Base-by-base conservation (phyloP, 2,113 vertebrate species). In the Bufo gargarizans region DNA sequence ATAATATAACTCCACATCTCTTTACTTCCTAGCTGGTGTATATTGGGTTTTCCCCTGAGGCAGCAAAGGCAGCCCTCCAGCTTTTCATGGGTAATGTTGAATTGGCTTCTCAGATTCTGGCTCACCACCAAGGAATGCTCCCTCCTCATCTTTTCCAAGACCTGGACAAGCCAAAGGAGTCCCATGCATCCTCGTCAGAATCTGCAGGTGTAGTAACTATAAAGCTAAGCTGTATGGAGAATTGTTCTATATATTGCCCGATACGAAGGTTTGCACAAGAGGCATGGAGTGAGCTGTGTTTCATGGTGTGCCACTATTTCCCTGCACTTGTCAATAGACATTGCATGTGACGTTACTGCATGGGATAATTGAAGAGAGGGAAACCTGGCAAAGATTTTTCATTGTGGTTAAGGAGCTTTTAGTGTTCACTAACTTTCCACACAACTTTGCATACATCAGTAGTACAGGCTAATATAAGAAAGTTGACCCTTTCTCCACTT, bases 51-150 rank as follows among this genome's bases (percentile, higher is more conserved):
- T 93, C 96, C 45, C 63, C 90, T 0, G 93, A 90, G 0, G 90
- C 90, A 0, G 95, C 95, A 0, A 93, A 96, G 49, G 92, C 94
- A 0, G 97, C 97, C 0, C 93, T 99, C 22, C 91, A 92, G 13
- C 65, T 96, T 85, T 96, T 95, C 2, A 93, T 92, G 56, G 97
- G 96, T 74, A 97, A 97, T 77, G 85, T 97, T 50, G 95, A 97
- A 50, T 88, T 94, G 47, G 97, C 98, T 0, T 93, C 96, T 2
- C 96, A 99, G 93, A 96, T 96, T 5, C 94, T 99, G 13, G 93
- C 95, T 22, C 95, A 95, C 89, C 94, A 96, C 0, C 95, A 95
- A 12, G 97, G 97, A 0, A 80, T 90, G 47, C 93, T 97, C 0
- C 96, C 97, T 1, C 89, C 94, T 0, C 95, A 92, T 0, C 92